Base-by-base conservation (phyloP, 2,797 vertebrate species). In the Scomberomorus guttatus region DNA sequence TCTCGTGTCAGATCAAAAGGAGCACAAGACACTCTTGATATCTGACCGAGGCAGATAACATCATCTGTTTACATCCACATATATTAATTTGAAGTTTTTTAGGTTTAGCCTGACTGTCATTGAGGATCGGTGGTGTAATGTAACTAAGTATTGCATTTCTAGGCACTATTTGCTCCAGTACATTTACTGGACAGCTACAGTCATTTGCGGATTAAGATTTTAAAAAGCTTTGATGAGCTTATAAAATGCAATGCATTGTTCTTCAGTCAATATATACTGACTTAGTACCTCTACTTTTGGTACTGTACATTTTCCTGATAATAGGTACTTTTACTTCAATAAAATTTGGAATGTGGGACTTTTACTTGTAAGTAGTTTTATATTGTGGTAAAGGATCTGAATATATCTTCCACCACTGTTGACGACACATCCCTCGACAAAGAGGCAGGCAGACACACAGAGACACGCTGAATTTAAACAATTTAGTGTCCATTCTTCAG, bases 1-100 rank as follows among this genome's bases (percentile, higher is more conserved):
- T 93, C 84, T 94, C 78, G 77, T 90, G 92, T 94, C 91, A 85
- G 86, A 95, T 95, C 91, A 96, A 95, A 95, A 89, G 79, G 72
- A 87, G 79, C 61, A 72, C 69, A 70, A 89, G 77, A 67, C 69
- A 73, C 85, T 87, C 84, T 77, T 89, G 80, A 91, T 84, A 90
- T 85, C 74, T 82, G 82, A 82, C 72, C 63, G 17, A 77, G 81
- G 69, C 60, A 72, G 78, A 83, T 86, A 80, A 89, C 83, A 46
- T 85, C 58, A 72, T 88, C 81, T 86, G 81, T 87, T 89, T 79
- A 79, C 58, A 66, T 74, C 50, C 68, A 81, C 0, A 66, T 58
- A 72, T 51, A 60, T 71, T 72, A 14, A 75, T 83, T 83, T 81
- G n/a, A 73, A 51, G 79, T 48, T 62, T 73, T 65, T 54, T 27